Conservation (phyloP, 64 coral and sea anemone species). For the Stylophora pistillata region DNA sequence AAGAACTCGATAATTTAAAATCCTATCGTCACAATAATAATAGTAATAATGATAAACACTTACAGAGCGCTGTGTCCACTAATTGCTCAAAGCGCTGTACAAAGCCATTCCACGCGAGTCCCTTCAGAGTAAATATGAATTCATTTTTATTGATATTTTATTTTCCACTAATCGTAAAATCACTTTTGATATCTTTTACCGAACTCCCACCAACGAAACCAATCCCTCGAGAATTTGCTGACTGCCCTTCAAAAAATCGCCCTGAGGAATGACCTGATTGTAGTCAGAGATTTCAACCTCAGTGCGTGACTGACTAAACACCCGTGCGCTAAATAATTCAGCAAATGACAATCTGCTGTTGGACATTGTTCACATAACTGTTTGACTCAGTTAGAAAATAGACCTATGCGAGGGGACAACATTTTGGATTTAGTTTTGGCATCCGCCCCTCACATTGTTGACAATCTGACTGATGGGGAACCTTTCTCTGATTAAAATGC, state of each 20-base stretch:
- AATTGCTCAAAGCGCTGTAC: too few relatives aligned
- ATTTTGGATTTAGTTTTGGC: background rate
- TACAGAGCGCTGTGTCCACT: too few relatives aligned
- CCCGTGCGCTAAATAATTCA: too few relatives aligned
- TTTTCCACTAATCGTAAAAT: background rate
- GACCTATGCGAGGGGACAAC: background rate
- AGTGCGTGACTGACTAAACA: too few relatives aligned
- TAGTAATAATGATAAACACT: too few relatives aligned
- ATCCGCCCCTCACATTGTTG: background rate
- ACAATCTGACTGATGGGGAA: background rate
- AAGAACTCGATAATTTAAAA: too few relatives aligned
- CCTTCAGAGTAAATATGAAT: constrained; percentile 33
- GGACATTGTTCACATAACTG: too few relatives aligned
- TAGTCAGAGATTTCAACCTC: too few relatives aligned
- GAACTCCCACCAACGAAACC: constrained; percentile 5
- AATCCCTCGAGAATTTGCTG: background rate
- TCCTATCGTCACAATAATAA: too few relatives aligned
- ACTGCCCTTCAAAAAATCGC: background rate
- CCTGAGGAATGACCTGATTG: too few relatives aligned
- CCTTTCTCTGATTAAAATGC: background rate
- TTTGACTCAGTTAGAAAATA: too few relatives aligned
- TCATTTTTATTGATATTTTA: constrained; percentile 42
- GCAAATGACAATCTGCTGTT: too few relatives aligned
- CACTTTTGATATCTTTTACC: constrained; percentile 62
- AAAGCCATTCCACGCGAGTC: constrained; percentile 23